Conservation (phyloP, 1,140 invertebrate genomes). For the Drosophila teissieri region DNA sequence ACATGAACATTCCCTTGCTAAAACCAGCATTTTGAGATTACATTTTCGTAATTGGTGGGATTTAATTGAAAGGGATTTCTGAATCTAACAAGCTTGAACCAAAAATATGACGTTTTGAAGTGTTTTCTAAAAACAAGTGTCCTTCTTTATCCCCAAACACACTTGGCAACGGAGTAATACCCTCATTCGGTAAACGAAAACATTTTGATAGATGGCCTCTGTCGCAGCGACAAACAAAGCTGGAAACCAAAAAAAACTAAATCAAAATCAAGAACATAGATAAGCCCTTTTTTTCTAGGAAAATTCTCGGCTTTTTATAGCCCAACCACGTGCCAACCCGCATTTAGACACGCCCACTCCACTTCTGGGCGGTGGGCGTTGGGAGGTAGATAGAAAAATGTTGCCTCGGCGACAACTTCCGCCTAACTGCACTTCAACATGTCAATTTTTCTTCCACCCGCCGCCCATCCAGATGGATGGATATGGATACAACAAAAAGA, state of each 20-base stretch:
- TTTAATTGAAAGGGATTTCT: too few species aligned
- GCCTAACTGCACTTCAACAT: conserved; percentile 72
- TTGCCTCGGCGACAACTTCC: conserved; percentile 64
- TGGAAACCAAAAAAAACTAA: conserved; percentile 12
- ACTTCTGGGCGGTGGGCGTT: not conserved
- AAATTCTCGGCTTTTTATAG: conserved; percentile 41
- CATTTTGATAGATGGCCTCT: conserved; percentile 42
- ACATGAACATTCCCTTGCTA: too few species aligned
- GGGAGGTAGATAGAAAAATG: conserved; percentile 43
- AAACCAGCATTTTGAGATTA: too few species aligned
- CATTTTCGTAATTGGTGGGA: too few species aligned
- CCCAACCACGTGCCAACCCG: conserved; percentile 48
- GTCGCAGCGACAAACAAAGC: conserved; percentile 6
- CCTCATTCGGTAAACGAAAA: conserved; percentile 22
- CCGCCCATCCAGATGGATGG: conserved; percentile 7
- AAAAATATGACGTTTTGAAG: not conserved
- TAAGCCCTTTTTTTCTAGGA: conserved; percentile 45
- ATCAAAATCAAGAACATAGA: conserved; percentile 46
- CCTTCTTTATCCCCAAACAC: not conserved
- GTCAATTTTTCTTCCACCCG: conserved; percentile 51
- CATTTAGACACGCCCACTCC: conserved; percentile 40
- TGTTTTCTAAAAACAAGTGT: not conserved
- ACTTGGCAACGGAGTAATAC: not conserved
- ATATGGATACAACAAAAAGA: not conserved
- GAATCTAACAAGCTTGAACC: too few species aligned